Evolutionary conservation across 1,140 invertebrate genomes (phyloP).

Genomic region (Laodelphax striatellus): DNA sequence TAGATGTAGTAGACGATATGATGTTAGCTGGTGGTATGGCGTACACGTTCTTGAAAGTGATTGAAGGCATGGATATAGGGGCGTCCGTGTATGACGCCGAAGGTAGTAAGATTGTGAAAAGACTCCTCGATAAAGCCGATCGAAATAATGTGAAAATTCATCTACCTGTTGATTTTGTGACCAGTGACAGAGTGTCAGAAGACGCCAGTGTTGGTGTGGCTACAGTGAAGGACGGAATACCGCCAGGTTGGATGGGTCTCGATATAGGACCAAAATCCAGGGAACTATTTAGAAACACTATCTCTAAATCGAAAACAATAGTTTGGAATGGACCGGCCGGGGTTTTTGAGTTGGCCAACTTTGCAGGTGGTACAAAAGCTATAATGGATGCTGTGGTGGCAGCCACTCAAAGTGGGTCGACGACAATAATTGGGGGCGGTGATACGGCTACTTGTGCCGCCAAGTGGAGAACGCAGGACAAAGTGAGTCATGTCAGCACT

Average conservation of each 20-base stretch:
- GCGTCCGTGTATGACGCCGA: conserved; percentile 87
- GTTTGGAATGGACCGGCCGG: conserved; percentile 98
- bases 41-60: conserved; percentile 94
- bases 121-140: conserved; percentile 85
- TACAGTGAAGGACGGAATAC: conserved; percentile 75
- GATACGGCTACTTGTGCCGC: conserved; percentile 98
- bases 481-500: conserved; percentile 96
- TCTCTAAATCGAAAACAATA: conserved; percentile 84
- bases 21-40: conserved; percentile 99
- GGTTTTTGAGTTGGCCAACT: conserved; percentile 96
- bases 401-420: conserved; percentile 64
- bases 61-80: conserved; percentile 89
- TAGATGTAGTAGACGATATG: conserved; percentile 99
- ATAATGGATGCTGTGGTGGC: conserved; percentile 94
- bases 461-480: conserved; percentile 91
- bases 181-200: conserved; percentile 87
- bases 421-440: conserved; percentile 77
- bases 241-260: conserved; percentile 85
- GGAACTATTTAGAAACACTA: conserved; percentile 62
- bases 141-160: conserved; percentile 90
- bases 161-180: conserved; percentile 91
- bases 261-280: conserved; percentile 85
- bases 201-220: conserved; percentile 61
- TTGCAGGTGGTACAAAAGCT: conserved; percentile 79
- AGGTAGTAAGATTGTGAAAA: conserved; percentile 88